A percentile compares a stretch with the other conserved stretches of the same genome.
Evolutionary conservation across 2,113 vertebrate species (phyloP).

Genomic region (Lamprologus callipterus): DNA sequence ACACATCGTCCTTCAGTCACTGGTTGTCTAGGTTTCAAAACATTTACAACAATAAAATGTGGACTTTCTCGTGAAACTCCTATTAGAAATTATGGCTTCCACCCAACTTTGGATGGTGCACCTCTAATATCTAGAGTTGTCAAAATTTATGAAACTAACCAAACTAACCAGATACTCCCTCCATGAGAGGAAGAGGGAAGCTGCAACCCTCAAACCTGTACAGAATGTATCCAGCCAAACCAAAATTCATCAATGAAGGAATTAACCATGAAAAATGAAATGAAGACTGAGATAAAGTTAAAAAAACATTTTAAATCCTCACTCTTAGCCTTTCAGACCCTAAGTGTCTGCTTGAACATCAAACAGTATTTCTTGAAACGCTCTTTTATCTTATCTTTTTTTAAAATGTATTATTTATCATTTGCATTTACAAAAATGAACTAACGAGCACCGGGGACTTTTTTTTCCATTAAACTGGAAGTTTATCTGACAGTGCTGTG

Average conservation of each 20-base stretch:
- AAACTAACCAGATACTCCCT: fast-evolving
- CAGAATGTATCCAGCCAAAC: not conserved
- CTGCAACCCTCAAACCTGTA: not conserved
- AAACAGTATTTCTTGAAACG: fast-evolving
- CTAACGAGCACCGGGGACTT: not conserved
- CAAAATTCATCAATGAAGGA: not conserved
- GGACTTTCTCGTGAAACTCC: fast-evolving
- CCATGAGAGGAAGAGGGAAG: not conserved
- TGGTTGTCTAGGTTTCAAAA: not conserved
- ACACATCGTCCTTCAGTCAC: fast-evolving
- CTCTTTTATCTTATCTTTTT: not conserved
- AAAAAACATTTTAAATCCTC: fast-evolving
- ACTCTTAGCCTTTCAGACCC: not conserved
- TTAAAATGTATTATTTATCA: not conserved
- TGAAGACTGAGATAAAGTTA: not conserved
- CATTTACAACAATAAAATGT: not conserved
- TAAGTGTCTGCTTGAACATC: not conserved
- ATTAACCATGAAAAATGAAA: not conserved
- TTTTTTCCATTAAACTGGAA: not conserved
- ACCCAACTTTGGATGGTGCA: fast-evolving
- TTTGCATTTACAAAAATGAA: not conserved
- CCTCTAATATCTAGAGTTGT: not conserved
- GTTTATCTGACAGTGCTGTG: not conserved
- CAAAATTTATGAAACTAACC: not conserved
- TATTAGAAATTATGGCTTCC: fast-evolving